phyloP scores from a whole-genome alignment of 1,140 invertebrate genomes.

The Oppia nitens region DNA sequence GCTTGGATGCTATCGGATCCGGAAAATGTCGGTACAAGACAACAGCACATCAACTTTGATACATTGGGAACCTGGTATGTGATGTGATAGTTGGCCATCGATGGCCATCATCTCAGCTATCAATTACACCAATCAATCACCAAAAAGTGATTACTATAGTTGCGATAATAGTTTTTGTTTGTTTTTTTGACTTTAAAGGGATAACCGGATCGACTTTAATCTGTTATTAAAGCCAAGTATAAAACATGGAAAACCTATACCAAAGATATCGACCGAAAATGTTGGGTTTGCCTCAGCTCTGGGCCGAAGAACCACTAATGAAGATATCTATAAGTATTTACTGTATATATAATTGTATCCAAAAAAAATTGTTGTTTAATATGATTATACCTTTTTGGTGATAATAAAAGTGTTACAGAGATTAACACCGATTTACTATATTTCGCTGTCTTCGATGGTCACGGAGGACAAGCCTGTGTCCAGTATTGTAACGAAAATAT shows the following conservation, averaged over 20 bases:
- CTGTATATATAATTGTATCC: not conserved
- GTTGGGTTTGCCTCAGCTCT: conserved; percentile 31
- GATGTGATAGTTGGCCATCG: not conserved
- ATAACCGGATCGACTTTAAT: conserved; percentile 31
- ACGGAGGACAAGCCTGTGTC: conserved; percentile 34
- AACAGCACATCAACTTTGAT: conserved; percentile 30
- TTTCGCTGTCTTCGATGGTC: conserved; percentile 40
- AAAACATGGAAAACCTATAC: conserved; percentile 35
- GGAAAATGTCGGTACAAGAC: conserved; percentile 26
- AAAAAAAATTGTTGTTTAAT: not conserved
- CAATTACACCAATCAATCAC: too few species aligned
- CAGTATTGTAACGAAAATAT: conserved; percentile 32
- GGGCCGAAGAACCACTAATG: conserved; percentile 33
- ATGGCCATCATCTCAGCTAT: too few species aligned
- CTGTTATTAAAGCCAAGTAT: conserved; percentile 33
- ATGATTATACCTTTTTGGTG: conserved; percentile 6
- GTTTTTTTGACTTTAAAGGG: conserved; percentile 14
- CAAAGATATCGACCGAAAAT: conserved; percentile 30
- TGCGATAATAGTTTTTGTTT: too few species aligned
- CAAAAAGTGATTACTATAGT: too few species aligned
- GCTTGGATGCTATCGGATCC: conserved; percentile 22
- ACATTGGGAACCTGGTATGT: conserved; percentile 30
- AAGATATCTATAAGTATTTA: conserved; percentile 29
- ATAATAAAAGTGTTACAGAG: conserved; percentile 26
- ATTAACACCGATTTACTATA: conserved; percentile 29